Base-by-base conservation (phyloP, 2,113 vertebrate species). In the Vimba vimba region DNA sequence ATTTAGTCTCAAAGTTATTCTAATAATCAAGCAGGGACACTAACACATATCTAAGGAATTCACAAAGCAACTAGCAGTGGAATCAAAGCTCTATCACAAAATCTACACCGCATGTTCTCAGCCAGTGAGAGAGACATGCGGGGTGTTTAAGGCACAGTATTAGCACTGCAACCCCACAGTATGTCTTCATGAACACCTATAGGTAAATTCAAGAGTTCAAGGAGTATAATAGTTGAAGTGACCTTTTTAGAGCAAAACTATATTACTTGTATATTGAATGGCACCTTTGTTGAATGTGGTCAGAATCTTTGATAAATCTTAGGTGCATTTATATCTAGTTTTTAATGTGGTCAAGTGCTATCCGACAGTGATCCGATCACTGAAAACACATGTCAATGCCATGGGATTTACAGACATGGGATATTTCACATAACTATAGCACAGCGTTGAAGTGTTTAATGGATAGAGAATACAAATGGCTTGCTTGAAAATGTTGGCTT, bases 71-170 rank as follows among this genome's bases (percentile, higher is more conserved):
- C 52, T 79, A 79, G 76, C 12, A 39, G 68, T 60, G 33, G 17
- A 76, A 59, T 27, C 25, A 36, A 23, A 69, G 73, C 25, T 19
- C 83, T 64, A 39, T 52, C 9, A 73, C 25, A 12, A 47, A 76
- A 25, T 30, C 78, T 62, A 74, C 27, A 39, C 36, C 4, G 50
- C 73, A 85, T 50, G 5, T 64, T 69, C 45, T 82, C 25, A 69
- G 62, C 62, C 19, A 82, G 43, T 15, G n/a, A 27, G 78, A 80
- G 78, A 80, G 79, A 62, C n/a, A 45, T 81, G 79, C 7, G 74
- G 25, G 74, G 78, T 62, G 59, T 82, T 82, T 10, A 52, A 82
- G 27, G 47, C 27, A 52, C 62, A 69, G 39, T 82, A 69, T 82
- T 69, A 69, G 43, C 62, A 69, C 45, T 52, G 45, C 62, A 82